phyloP scores from a whole-genome alignment of 2,113 vertebrate species.

The Cygnus buccinator region DNA sequence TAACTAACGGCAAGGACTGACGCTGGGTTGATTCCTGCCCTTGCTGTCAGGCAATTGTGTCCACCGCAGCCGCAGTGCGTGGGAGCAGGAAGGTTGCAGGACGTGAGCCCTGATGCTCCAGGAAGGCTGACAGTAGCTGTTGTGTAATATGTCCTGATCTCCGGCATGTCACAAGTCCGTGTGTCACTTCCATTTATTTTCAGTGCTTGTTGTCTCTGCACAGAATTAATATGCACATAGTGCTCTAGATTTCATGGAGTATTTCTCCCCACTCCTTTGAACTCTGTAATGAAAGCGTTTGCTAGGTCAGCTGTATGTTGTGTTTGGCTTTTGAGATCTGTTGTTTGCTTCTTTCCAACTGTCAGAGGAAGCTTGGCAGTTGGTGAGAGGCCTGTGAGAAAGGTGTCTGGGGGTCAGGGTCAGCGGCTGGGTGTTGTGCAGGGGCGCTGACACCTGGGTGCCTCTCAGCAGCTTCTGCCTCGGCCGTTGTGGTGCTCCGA shows the following conservation, averaged over 20 bases:
- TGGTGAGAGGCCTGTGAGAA: not conserved
- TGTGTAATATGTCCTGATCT: not conserved
- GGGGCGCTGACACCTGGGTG: accelerated
- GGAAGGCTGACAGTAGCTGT: not conserved
- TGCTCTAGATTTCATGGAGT: not conserved
- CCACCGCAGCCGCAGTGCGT: not conserved
- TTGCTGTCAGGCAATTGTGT: not conserved
- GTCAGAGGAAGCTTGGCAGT: accelerated
- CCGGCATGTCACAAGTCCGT: not conserved
- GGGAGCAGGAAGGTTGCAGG: not conserved
- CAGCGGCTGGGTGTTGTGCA: accelerated
- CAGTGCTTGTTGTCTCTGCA: not conserved
- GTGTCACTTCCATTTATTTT: conserved; percentile 28
- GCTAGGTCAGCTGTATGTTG: accelerated
- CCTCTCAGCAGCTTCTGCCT: accelerated
- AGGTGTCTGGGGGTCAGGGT: accelerated
- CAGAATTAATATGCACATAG: not conserved
- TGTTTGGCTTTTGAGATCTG: not conserved
- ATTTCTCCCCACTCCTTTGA: not conserved
- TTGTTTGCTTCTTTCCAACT: accelerated
- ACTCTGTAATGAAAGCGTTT: not conserved
- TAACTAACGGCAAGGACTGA: not conserved
- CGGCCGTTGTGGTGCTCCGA: not conserved
- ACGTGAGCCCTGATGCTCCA: not conserved
- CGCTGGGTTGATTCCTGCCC: not conserved